phyloP scores from a whole-genome alignment of 2,113 vertebrate species.

The Ursus arctos region DNA sequence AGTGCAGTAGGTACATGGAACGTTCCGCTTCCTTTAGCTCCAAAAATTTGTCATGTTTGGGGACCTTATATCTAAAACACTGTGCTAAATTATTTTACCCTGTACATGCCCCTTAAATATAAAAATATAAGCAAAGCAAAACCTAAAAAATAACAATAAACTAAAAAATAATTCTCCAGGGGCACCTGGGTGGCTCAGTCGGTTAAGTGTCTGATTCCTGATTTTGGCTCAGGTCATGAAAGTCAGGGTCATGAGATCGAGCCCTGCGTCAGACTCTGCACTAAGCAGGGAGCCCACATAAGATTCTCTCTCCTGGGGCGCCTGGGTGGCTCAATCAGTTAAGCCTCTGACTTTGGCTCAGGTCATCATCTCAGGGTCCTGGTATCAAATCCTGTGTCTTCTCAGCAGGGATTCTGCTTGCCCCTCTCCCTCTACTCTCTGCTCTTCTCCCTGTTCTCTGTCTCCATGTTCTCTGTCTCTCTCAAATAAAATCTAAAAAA shows the following conservation, averaged over 20 bases:
- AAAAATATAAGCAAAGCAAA: slow-evolving; percentile 5
- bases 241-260: background rate
- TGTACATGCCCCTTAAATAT: background rate
- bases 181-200: background rate
- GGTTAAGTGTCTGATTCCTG: background rate
- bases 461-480: background rate
- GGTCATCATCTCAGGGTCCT: background rate
- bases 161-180: background rate
- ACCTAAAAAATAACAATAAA: slow-evolving; percentile 13
- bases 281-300: background rate
- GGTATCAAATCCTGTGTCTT: background rate
- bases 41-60: background rate
- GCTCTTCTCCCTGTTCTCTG: too few species aligned
- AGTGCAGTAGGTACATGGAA: background rate
- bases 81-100: background rate
- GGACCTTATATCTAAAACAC: background rate
- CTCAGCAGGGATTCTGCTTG: background rate
- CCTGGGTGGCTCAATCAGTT: background rate
- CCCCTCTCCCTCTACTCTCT: background rate
- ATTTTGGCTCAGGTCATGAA: background rate
- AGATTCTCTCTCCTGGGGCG: background rate
- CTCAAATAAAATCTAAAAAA: background rate
- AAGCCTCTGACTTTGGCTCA: background rate
- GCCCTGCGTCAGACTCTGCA: background rate
- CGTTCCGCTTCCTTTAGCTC: background rate